Percentiles rank a stretch among this genome's conserved stretches.
Conservation (phyloP, 2,888 invertebrate genomes). For the Myathropa florea region DNA sequence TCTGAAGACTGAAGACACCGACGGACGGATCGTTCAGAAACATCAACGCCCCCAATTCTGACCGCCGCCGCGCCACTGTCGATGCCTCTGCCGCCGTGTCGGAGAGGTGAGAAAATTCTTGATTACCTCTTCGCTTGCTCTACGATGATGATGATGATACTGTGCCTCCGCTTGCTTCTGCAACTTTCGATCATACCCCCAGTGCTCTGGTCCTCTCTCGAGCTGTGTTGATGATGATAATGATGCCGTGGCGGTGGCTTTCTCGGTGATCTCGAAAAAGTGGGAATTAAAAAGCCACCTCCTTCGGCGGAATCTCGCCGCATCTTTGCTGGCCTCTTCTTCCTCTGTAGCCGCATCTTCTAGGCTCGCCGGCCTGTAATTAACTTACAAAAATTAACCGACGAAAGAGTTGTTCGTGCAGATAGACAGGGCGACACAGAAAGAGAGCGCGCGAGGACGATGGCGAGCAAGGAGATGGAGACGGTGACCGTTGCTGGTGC, state of each 20-base stretch:
- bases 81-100: constrained; percentile 69
- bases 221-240: constrained; percentile 30
- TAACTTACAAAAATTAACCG: constrained; percentile 72
- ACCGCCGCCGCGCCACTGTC: constrained; percentile 72
- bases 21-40: constrained; percentile 78
- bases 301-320: constrained; percentile 38
- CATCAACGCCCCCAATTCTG: constrained; percentile 76
- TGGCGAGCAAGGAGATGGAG: neutral
- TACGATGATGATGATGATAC: constrained; percentile 62
- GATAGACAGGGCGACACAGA: constrained; percentile 38
- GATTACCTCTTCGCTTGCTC: constrained; percentile 65
- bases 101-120: constrained; percentile 70
- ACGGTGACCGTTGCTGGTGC: constrained; percentile 25
- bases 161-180: constrained; percentile 11
- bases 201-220: neutral
- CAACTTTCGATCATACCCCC: constrained; percentile 1
- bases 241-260: constrained; percentile 57
- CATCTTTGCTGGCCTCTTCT: constrained; percentile 4
- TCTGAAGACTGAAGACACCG: constrained; percentile 32
- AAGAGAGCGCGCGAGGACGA: constrained; percentile 20
- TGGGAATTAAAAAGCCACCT: constrained; percentile 70
- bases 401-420: constrained; percentile 70
- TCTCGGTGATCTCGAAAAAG: constrained; percentile 65
- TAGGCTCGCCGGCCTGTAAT: constrained; percentile 68
- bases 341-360: constrained; percentile 21